Evolutionary conservation across 2,888 invertebrate species (phyloP), one percentile per base, ranked within the genome.

Genomic region (Aelia acuminata): DNA sequence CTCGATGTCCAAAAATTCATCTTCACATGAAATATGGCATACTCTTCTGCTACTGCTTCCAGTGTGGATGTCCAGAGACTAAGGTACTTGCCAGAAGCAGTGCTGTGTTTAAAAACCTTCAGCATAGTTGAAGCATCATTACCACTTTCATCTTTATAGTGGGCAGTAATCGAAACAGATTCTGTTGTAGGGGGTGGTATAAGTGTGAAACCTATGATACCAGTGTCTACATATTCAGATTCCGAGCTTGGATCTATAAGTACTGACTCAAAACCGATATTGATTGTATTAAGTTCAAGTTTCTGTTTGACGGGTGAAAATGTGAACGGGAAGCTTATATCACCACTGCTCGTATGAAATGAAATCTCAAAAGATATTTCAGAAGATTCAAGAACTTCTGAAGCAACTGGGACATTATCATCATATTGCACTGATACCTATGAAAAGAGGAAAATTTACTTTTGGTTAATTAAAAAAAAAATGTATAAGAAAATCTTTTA

Each of bases 11-110:
- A 92, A 89, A 93, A 93, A 90, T 93, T 94, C 2, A 93, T 92
- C 88, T 92, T 92, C 22, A 94, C 93, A 90, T 94, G 94, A 90
- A 94, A 93, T 18, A 94, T 92, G 90, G 93, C 94, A 91, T 93
- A 94, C 90, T 94, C 93, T 88, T 93, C 93, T 11, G 93, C 93
- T 90, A 92, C 90, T 39, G 92, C 91, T 50, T 90, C 90, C 48
- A 91, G 91, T n/a, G 93, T 93, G 57, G 93, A 93, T 3, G 93
- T 92, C 88, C 92, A 91, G 18, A 94, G 92, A 48, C 92, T 92
- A 15, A 94, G 91, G 91, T 92, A 93, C 89, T 92, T 92, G 57
- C 92, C 91, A 53, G 92, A 91, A 0, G 92, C 92, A 0, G 93
- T 93, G 90, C 91, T 92, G 89, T 92, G 92, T 8, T 92, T 90